Base-by-base conservation (phyloP, 2,888 invertebrate genomes). In the Dorcus hopei region DNA sequence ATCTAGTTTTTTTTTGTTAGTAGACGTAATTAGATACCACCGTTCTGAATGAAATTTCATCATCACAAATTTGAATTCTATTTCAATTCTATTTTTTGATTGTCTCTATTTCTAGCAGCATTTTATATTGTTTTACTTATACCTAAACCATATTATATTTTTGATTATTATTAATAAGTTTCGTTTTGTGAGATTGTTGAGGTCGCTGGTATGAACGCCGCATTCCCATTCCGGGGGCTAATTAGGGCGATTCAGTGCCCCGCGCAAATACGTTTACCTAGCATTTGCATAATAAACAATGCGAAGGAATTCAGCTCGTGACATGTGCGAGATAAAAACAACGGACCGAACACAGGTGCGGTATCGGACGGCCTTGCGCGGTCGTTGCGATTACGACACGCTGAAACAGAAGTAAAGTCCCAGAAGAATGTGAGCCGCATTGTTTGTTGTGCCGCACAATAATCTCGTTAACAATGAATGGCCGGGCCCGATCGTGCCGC, bases 241-340 rank as follows among this genome's bases (percentile, higher is more conserved):
- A 50, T 50, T 38, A 50, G 16, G 8, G 38, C 40, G 40, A 39
- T 39, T 50, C n/a, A 50, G 9, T 19, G 11, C 14, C 16, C 16
- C 19, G 19, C 3, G 19, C 26, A 19, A 40, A 51, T 51, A 51
- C 51, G 39, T 51, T 51, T 45, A 45, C 45, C 45, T 45, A 45
- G 52, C 58, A 65, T 66, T 66, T 65, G 58, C 65, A 66, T 66
- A 67, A 64, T 67, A 67, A 67, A 67, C 67, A 67, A 67, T 67
- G 63, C 57, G 54, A 33, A 56, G 64, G 67, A 67, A 67, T 67
- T 62, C 52, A 59, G 45, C 55, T 47, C 60, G 55, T 61, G 61
- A 63, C 62, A 61, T 61, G 62, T 57, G 62, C 53, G 50, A 61
- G 60, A 63, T 62, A 63, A 65, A 65, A 65, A 65, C 58, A 52